Percentiles rank a stretch among this genome's conserved stretches.
Evolutionary conservation across 2,797 vertebrate genomes (phyloP).

Genomic region (Apodemus agrarius): DNA sequence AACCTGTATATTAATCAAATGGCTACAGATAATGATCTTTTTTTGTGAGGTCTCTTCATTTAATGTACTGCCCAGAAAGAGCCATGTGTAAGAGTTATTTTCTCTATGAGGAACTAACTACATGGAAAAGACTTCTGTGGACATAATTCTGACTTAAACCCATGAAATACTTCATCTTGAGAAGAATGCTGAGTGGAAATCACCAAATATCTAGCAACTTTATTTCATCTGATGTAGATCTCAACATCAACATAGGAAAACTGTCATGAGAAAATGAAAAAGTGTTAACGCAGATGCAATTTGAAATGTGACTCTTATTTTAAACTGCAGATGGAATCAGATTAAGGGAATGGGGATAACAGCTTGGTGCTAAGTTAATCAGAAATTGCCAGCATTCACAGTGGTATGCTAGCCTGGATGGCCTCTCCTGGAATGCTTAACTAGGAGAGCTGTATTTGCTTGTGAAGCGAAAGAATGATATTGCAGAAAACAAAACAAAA

Average conservation of each 20-base stretch:
- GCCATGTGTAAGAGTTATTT: slow-evolving; percentile 81
- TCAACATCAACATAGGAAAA: slow-evolving; percentile 69
- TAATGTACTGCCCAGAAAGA: slow-evolving; percentile 85
- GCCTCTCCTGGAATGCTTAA: not conserved
- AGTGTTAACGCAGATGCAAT: slow-evolving; percentile 56
- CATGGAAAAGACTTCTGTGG: slow-evolving; percentile 70
- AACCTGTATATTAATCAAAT: slow-evolving; percentile 81
- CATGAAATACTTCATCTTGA: slow-evolving; percentile 80
- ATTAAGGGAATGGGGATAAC: not conserved
- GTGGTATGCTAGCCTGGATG: not conserved
- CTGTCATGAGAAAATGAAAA: slow-evolving; percentile 69
- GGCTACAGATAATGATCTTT: slow-evolving; percentile 83
- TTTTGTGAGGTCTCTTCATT: slow-evolving; percentile 84
- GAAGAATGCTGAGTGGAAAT: slow-evolving; percentile 81
- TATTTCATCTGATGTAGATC: slow-evolving; percentile 75
- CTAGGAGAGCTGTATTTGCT: not conserved
- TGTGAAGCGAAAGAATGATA: not conserved
- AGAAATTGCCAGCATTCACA: not conserved
- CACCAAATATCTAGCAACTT: slow-evolving; percentile 77
- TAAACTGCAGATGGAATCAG: slow-evolving; percentile 20
- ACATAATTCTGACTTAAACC: slow-evolving; percentile 81
- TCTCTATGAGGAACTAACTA: slow-evolving; percentile 82
- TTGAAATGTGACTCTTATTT: slow-evolving; percentile 6
- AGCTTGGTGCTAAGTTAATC: slow-evolving; percentile 37
- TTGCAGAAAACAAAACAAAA: too few relatives aligned